These are phyloP conservation scores for Apodemia hepburni DNA, from an alignment of 2,888 invertebrate genomes.

Conservation along the genomic window DNA sequence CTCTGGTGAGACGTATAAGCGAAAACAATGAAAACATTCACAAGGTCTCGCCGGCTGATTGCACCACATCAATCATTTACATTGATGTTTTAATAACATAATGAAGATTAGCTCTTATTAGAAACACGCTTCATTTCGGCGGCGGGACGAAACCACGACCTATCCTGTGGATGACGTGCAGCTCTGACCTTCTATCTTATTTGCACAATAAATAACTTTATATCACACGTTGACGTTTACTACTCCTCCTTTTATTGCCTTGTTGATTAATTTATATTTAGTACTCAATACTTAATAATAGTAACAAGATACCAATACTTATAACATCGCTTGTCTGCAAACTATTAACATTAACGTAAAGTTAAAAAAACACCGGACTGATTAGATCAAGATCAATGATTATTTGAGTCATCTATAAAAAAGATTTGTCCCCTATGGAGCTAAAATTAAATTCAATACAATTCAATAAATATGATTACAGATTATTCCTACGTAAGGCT, in stretches of 20 bases:
- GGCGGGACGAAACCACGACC: constrained; percentile 47
- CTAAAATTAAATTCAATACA: too few relatives aligned
- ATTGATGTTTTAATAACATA: constrained; percentile 46
- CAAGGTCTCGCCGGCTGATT: constrained; percentile 39
- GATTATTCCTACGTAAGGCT: too few relatives aligned
- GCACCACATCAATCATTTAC: constrained; percentile 45
- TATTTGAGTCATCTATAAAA: too few relatives aligned
- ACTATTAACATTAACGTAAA: too few relatives aligned
- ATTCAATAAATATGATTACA: too few relatives aligned
- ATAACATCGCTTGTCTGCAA: too few relatives aligned
- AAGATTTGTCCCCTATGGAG: too few relatives aligned
- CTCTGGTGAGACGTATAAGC: constrained; percentile 41
- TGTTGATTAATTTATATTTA: constrained; percentile 23
- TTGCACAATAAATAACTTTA: constrained; percentile 63
- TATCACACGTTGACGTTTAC: constrained; percentile 42
- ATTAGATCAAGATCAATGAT: too few relatives aligned
- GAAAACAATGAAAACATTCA: constrained; percentile 45
- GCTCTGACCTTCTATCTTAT: constrained; percentile 59
- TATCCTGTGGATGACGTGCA: constrained; percentile 62
- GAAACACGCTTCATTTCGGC: neutral
- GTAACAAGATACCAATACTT: neutral
- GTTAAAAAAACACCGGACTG: too few relatives aligned
- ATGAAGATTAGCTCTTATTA: constrained; percentile 33
- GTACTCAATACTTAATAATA: neutral
- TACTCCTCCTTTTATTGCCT: constrained; percentile 47